Conservation (phyloP, 1,140 invertebrate genomes). For the Lanistes nyassanus region DNA sequence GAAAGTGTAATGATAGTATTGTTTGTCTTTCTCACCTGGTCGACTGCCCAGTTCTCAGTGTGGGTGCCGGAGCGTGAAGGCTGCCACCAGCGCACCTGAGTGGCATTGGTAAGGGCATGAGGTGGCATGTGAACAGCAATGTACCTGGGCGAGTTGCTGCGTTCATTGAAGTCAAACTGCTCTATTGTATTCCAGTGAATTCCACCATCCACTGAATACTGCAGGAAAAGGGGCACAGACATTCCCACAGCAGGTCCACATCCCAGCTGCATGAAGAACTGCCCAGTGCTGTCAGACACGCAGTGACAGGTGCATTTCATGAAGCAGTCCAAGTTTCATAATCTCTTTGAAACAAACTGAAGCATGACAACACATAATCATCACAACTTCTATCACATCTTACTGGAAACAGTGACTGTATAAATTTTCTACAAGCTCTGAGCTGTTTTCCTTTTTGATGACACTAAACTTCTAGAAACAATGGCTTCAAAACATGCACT, state of each 20-base stretch:
- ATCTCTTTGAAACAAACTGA: too few relatives aligned
- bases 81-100: slow-evolving; percentile 67
- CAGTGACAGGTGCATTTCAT: neutral
- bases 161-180: slow-evolving; percentile 61
- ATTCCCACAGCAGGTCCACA: slow-evolving; percentile 47
- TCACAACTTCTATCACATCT: neutral
- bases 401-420: too few relatives aligned
- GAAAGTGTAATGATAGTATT: too few relatives aligned
- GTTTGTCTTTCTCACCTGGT: slow-evolving; percentile 56
- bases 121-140: slow-evolving; percentile 62
- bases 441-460: too few relatives aligned
- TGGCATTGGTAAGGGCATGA: slow-evolving; percentile 57
- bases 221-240: slow-evolving; percentile 60
- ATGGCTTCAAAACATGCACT: too few relatives aligned
- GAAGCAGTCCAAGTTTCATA: too few relatives aligned
- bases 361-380: too few relatives aligned
- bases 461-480: too few relatives aligned
- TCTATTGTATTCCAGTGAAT: slow-evolving; percentile 65
- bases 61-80: slow-evolving; percentile 63
- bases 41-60: slow-evolving; percentile 66
- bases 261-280: slow-evolving; percentile 63
- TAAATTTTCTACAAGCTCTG: too few relatives aligned
- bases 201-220: slow-evolving; percentile 66
- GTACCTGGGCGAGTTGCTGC: slow-evolving; percentile 53
- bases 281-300: slow-evolving; percentile 53